These are phyloP conservation scores for Sebastes paucispinis DNA, from an alignment of 2,797 vertebrate genomes.

Conservation along the genomic window DNA sequence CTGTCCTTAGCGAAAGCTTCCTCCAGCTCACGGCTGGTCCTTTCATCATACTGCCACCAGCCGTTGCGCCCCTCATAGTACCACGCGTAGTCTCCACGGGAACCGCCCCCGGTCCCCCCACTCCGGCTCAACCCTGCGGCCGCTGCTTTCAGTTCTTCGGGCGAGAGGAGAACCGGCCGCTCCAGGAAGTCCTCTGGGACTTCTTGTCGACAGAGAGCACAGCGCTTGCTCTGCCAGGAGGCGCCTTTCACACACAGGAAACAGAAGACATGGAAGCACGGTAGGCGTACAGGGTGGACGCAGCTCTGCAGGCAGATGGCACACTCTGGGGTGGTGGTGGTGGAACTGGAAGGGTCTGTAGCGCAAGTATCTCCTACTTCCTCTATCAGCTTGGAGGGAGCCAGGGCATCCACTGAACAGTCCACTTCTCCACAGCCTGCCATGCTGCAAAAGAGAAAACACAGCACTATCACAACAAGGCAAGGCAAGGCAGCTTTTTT, in stretches of 20 bases:
- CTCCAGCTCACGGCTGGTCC: slow-evolving; percentile 94
- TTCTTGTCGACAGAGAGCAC: slow-evolving; percentile 95
- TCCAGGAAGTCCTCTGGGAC: slow-evolving; percentile 97
- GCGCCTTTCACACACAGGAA: slow-evolving; percentile 97
- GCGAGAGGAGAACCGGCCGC: slow-evolving; percentile 91
- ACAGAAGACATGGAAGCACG: slow-evolving; percentile 96
- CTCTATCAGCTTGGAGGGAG: slow-evolving; percentile 85
- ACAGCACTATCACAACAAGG: neutral
- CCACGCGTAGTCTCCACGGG: slow-evolving; percentile 86
- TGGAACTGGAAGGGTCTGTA: slow-evolving; percentile 68
- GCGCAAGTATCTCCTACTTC: slow-evolving; percentile 45
- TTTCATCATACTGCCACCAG: slow-evolving; percentile 99
- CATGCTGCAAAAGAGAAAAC: slow-evolving; percentile 83
- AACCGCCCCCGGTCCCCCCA: slow-evolving; percentile 64
- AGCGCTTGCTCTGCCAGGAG: slow-evolving; percentile 97
- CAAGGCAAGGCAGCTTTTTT: too few relatives aligned
- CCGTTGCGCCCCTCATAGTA: slow-evolving; percentile 98
- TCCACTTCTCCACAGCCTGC: slow-evolving; percentile 91
- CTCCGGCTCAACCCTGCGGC: slow-evolving; percentile 86
- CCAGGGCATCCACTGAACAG: slow-evolving; percentile 85
- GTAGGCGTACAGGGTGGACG: slow-evolving; percentile 93
- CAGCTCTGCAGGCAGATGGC: slow-evolving; percentile 97
- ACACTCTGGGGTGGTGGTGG: slow-evolving; percentile 87
- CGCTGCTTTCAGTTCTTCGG: slow-evolving; percentile 92
- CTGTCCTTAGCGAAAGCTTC: slow-evolving; percentile 93